phyloP scores from a whole-genome alignment of 2,797 vertebrate genomes.

The Knipowitschia caucasica region DNA sequence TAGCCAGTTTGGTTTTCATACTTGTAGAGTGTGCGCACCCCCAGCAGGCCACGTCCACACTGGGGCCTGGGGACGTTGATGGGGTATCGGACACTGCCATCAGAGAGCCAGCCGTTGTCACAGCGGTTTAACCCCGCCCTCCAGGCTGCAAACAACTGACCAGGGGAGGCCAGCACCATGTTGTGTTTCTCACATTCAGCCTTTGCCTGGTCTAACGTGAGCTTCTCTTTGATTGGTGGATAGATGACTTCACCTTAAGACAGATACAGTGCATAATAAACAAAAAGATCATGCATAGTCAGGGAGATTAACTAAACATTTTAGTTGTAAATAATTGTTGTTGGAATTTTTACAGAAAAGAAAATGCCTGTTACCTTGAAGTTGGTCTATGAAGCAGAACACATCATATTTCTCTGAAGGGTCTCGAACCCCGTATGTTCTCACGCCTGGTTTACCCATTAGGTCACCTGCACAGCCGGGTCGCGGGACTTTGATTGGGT shows the following conservation, averaged over 20 bases:
- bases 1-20: conserved; percentile 86
- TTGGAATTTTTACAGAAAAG: too few relatives aligned
- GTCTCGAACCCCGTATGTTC: conserved; percentile 84
- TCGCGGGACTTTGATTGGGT: conserved; percentile 85
- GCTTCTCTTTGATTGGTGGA: conserved; percentile 58
- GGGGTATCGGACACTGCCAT: conserved; percentile 92
- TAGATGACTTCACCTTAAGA: conserved; percentile 85
- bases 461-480: conserved; percentile 86
- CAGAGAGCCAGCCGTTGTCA: conserved; percentile 88
- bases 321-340: too few relatives aligned
- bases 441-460: conserved; percentile 81
- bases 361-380: conserved; percentile 78
- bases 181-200: conserved; percentile 67
- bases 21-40: conserved; percentile 90
- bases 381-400: conserved; percentile 86
- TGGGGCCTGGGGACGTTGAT: conserved; percentile 83
- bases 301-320: too few relatives aligned
- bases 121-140: conserved; percentile 86
- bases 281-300: too few relatives aligned
- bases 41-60: conserved; percentile 89
- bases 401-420: conserved; percentile 85
- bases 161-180: conserved; percentile 79
- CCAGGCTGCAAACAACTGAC: conserved; percentile 89
- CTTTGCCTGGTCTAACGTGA: conserved; percentile 81
- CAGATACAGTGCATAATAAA: not conserved